Evolutionary conservation across 2,888 invertebrate genomes (phyloP).

Genomic region (Idaea straminata): DNA sequence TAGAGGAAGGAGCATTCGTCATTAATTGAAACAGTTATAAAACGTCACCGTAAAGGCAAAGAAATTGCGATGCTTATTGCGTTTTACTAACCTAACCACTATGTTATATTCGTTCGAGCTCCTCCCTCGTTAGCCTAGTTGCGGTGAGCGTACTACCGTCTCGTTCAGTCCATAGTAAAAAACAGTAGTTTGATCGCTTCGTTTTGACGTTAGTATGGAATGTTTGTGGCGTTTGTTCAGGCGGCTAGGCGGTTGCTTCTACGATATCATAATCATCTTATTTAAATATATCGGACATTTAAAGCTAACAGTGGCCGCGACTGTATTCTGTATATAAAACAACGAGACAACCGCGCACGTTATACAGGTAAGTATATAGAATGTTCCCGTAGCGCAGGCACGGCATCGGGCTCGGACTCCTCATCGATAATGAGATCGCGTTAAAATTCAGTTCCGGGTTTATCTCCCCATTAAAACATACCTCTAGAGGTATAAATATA

Average conservation of each 20-base stretch:
- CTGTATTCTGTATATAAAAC: constrained; percentile 18
- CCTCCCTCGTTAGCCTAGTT: constrained; percentile 3
- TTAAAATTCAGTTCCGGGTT: constrained; percentile 36
- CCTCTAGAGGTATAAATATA: not conserved
- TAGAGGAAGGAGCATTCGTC: constrained; percentile 3
- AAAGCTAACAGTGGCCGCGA: constrained; percentile 37
- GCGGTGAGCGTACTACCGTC: constrained; percentile 3
- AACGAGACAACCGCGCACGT: constrained; percentile 10
- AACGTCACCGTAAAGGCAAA: not conserved
- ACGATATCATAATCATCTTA: constrained; percentile 19
- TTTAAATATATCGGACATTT: constrained; percentile 41
- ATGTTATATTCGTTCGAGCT: constrained; percentile 2
- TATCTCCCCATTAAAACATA: constrained; percentile 18
- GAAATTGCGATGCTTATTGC: not conserved
- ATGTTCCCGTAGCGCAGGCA: constrained; percentile 21
- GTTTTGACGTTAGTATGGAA: constrained; percentile 55
- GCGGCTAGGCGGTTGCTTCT: constrained; percentile 28
- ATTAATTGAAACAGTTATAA: not conserved
- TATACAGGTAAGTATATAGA: constrained; percentile 27
- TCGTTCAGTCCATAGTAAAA: constrained; percentile 15
- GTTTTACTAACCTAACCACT: not conserved
- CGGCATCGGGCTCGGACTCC: constrained; percentile 26
- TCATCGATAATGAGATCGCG: constrained; percentile 48
- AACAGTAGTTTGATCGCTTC: constrained; percentile 34
- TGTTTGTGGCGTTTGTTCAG: constrained; percentile 62